These are phyloP conservation scores for Drosophila greeni DNA, from an alignment of 2,888 invertebrate genomes.

Conservation along the genomic window DNA sequence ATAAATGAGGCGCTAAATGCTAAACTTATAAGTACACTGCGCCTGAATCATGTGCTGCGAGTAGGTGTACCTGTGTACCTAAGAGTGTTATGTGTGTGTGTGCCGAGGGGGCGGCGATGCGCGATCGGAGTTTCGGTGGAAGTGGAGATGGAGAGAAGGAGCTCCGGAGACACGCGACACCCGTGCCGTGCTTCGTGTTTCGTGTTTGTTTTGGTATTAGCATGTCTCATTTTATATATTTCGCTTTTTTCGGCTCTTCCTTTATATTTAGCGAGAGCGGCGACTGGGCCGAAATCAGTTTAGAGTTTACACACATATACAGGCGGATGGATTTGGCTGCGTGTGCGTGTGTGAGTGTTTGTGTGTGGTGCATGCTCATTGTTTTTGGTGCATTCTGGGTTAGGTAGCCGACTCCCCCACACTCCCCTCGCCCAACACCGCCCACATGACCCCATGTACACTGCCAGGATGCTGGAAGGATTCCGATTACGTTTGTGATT, in stretches of 20 bases:
- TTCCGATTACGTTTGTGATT: constrained; percentile 7
- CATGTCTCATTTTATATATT: constrained; percentile 13
- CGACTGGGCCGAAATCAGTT: constrained; percentile 25
- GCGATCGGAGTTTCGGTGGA: constrained; percentile 21
- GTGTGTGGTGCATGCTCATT: constrained; percentile 16
- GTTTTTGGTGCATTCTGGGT: constrained; percentile 23
- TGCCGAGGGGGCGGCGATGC: constrained; percentile 10
- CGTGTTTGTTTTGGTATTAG: constrained; percentile 37
- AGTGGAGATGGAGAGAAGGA: constrained; percentile 17
- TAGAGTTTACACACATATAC: constrained; percentile 20
- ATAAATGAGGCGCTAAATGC: constrained; percentile 21
- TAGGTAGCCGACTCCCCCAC: constrained; percentile 12
- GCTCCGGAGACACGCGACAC: constrained; percentile 29
- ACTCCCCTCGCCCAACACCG: constrained; percentile 5
- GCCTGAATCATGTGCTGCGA: constrained; percentile 20
- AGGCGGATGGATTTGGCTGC: constrained; percentile 7
- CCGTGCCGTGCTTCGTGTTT: constrained; percentile 23
- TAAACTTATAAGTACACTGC: constrained; percentile 11
- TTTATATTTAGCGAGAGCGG: constrained; percentile 20
- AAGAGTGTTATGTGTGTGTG: background rate
- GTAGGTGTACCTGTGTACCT: constrained; percentile 1
- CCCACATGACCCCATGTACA: constrained; percentile 12
- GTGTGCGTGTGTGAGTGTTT: constrained; percentile 5
- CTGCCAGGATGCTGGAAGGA: constrained; percentile 9
- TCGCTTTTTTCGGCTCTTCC: background rate